Percentiles rank a stretch among this genome's conserved stretches.
phyloP scores from a whole-genome alignment of 2,797 vertebrate genomes.

The Gymnopithys bicolor region DNA sequence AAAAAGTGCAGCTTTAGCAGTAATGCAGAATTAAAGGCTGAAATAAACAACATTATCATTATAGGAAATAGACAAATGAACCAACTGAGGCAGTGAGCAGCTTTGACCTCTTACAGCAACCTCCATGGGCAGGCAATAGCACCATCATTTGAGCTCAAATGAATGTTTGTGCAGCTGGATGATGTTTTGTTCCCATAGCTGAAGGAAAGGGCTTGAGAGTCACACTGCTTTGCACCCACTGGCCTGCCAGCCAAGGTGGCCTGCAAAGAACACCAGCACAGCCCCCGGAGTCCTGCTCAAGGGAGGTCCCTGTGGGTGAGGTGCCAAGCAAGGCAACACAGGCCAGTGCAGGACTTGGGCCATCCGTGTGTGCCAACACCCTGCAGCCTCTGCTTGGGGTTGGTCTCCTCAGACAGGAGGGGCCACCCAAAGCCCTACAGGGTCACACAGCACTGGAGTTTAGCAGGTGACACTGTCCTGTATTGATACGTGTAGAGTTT shows the following conservation, averaged over 20 bases:
- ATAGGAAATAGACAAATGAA: background rate
- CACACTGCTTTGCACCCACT: accelerated
- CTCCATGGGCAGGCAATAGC: background rate
- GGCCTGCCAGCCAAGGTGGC: background rate
- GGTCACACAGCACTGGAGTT: background rate
- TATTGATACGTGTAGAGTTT: accelerated
- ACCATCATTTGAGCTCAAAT: background rate
- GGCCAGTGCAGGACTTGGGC: accelerated
- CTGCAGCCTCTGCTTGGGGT: accelerated
- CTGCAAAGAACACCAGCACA: accelerated
- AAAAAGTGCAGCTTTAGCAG: background rate
- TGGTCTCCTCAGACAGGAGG: background rate
- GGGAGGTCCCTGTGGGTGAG: accelerated
- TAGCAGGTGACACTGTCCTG: accelerated
- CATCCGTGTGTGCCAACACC: accelerated
- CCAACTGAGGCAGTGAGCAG: background rate
- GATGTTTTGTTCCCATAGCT: accelerated
- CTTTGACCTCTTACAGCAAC: background rate
- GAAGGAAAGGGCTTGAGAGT: background rate
- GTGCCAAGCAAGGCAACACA: accelerated
- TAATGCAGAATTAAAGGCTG: background rate
- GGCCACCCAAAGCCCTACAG: accelerated
- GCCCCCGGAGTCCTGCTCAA: accelerated
- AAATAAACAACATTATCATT: background rate
- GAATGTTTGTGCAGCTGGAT: background rate